These are phyloP conservation scores for Drosophila pullipes DNA, from an alignment of 2,888 invertebrate species.

Conservation along the genomic window DNA sequence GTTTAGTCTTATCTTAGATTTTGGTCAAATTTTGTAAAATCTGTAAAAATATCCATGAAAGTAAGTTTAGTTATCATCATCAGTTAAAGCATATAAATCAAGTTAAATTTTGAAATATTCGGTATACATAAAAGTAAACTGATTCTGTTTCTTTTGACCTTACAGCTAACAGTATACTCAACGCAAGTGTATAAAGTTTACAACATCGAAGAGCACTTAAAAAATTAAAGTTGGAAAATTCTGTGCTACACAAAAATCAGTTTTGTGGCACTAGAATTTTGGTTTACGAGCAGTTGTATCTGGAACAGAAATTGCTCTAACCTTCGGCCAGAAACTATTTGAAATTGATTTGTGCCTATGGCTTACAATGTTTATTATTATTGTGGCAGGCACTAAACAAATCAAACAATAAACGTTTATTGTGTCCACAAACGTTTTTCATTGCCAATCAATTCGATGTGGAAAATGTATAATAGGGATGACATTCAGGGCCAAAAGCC, in stretches of 20 bases:
- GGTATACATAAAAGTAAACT: neutral
- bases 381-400: slow-evolving; percentile 71
- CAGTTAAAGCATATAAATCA: neutral
- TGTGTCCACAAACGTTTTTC: slow-evolving; percentile 69
- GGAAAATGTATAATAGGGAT: slow-evolving; percentile 38
- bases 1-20: neutral
- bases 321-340: slow-evolving; percentile 57
- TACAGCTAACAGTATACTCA: neutral
- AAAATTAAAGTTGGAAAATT: slow-evolving; percentile 16
- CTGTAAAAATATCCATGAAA: neutral
- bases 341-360: slow-evolving; percentile 66
- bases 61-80: neutral
- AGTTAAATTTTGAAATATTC: neutral
- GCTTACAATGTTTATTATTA: slow-evolving; percentile 69
- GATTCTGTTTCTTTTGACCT: neutral
- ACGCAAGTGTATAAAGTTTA: slow-evolving; percentile 21
- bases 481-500: slow-evolving; percentile 13
- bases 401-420: slow-evolving; percentile 76
- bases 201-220: slow-evolving; percentile 10
- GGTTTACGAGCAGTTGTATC: slow-evolving; percentile 32
- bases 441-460: slow-evolving; percentile 71
- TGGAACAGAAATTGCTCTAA: slow-evolving; percentile 57
- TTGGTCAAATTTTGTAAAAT: neutral
- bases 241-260: slow-evolving; percentile 33
- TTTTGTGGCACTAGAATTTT: slow-evolving; percentile 53